A percentile compares a stretch with the other conserved stretches of the same genome.
Conservation (phyloP, 2,888 invertebrate genomes). For the Euproctis similis region DNA sequence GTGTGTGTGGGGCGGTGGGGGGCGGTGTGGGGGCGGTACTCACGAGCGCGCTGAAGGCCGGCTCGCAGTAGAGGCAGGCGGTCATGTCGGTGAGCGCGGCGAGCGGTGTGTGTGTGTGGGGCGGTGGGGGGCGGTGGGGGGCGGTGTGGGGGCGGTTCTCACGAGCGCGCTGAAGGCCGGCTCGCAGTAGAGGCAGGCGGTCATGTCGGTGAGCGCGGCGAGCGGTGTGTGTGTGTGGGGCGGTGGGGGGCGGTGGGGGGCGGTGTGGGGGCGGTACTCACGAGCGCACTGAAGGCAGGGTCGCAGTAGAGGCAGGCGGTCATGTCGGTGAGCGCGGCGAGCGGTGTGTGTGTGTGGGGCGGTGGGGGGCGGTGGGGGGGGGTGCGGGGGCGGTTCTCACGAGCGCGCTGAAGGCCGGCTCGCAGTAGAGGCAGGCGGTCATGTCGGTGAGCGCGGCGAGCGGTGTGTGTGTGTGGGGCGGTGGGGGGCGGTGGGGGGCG, state of each 20-base stretch:
- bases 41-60: slow-evolving; percentile 70
- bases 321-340: slow-evolving; percentile 24
- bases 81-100: slow-evolving; percentile 25
- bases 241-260: too few relatives aligned
- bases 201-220: too few relatives aligned
- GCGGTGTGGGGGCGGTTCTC: too few relatives aligned
- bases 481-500: too few relatives aligned
- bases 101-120: slow-evolving; percentile 20
- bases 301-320: slow-evolving; percentile 90
- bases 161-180: slow-evolving; percentile 71
- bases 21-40: too few relatives aligned
- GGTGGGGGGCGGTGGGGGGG: too few relatives aligned
- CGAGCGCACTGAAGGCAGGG: slow-evolving; percentile 80
- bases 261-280: too few relatives aligned
- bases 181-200: slow-evolving; percentile 86
- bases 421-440: slow-evolving; percentile 85
- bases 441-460: too few relatives aligned
- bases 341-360: slow-evolving; percentile 20
- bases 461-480: too few relatives aligned
- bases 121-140: too few relatives aligned
- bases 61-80: slow-evolving; percentile 91
- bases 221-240: too few relatives aligned
- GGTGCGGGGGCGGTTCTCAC: slow-evolving; percentile 13
- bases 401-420: slow-evolving; percentile 74
- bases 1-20: too few relatives aligned